phyloP scores from a whole-genome alignment of 1,140 invertebrate genomes.

The Drosophila chauvacae region DNA sequence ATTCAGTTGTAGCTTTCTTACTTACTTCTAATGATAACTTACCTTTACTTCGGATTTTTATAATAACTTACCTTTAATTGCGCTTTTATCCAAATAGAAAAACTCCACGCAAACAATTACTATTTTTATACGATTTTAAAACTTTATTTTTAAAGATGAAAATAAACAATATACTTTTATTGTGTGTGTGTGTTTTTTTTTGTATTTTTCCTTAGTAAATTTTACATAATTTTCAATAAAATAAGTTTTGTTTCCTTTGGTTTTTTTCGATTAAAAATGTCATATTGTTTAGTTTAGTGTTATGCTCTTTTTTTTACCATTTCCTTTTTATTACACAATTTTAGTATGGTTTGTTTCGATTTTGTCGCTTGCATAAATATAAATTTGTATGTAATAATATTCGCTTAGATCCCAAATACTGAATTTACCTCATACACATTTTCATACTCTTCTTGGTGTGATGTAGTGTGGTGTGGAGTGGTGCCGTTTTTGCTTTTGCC shows the following conservation, averaged over 20 bases:
- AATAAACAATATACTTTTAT: slow-evolving; percentile 85
- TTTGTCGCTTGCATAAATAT: slow-evolving; percentile 77
- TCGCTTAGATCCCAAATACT: slow-evolving; percentile 81
- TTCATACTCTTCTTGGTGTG: slow-evolving; percentile 45
- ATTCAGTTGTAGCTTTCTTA: neutral
- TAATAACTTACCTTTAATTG: slow-evolving; percentile 3
- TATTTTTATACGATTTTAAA: slow-evolving; percentile 85
- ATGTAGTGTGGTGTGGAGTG: slow-evolving; percentile 47
- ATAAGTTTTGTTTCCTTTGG: slow-evolving; percentile 72
- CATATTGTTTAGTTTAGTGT: slow-evolving; percentile 81
- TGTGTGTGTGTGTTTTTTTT: slow-evolving; percentile 72
- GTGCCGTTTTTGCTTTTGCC: slow-evolving; percentile 39
- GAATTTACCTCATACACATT: slow-evolving; percentile 70
- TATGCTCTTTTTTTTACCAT: slow-evolving; percentile 67
- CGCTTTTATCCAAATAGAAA: neutral
- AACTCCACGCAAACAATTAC: slow-evolving; percentile 48
- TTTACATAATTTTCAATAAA: slow-evolving; percentile 85
- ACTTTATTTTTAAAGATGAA: slow-evolving; percentile 85
- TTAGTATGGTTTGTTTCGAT: slow-evolving; percentile 60
- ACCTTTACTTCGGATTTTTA: neutral
- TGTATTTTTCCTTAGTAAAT: slow-evolving; percentile 76
- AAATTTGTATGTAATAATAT: slow-evolving; percentile 81
- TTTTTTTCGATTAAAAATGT: slow-evolving; percentile 84
- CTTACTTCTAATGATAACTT: neutral
- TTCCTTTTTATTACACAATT: slow-evolving; percentile 59